A percentile compares a stretch with the other conserved stretches of the same genome.
phyloP scores from a whole-genome alignment of 2,888 invertebrate genomes.

The Ariolimax columbianus region DNA sequence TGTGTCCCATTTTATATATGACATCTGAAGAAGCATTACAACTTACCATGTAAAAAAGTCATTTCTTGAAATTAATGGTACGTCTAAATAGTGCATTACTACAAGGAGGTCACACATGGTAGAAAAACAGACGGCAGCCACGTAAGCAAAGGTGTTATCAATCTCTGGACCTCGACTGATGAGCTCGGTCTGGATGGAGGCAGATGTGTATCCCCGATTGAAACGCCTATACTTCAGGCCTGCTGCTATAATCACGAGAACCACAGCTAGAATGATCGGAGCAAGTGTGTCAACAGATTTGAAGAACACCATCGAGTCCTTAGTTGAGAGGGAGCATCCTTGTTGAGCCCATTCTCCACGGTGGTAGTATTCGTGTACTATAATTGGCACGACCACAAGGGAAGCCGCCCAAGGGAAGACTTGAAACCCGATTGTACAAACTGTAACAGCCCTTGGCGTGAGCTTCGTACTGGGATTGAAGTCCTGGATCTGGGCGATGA shows the following conservation, averaged over 20 bases:
- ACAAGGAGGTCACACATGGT: not conserved
- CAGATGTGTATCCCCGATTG: too few species aligned
- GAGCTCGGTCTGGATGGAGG: not conserved
- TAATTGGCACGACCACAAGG: not conserved
- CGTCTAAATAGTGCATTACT: too few species aligned
- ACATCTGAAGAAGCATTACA: too few species aligned
- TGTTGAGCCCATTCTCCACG: too few species aligned
- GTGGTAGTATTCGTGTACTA: not conserved
- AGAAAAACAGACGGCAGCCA: not conserved
- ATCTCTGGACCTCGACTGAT: conserved; percentile 17
- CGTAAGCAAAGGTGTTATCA: conserved; percentile 22
- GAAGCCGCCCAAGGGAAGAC: not conserved
- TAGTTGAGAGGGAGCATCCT: not conserved
- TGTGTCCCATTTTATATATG: too few species aligned
- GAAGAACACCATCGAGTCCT: not conserved
- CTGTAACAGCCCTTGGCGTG: too few species aligned
- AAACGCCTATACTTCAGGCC: not conserved
- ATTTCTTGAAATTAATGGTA: too few species aligned
- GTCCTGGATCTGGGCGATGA: conserved; percentile 4
- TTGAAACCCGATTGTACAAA: too few species aligned
- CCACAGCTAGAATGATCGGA: not conserved
- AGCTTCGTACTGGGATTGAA: too few species aligned
- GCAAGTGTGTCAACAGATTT: not conserved
- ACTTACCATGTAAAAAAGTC: too few species aligned
- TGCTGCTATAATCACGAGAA: not conserved